Base-by-base conservation (phyloP, 2,113 vertebrate species). In the Tursiops truncatus region DNA sequence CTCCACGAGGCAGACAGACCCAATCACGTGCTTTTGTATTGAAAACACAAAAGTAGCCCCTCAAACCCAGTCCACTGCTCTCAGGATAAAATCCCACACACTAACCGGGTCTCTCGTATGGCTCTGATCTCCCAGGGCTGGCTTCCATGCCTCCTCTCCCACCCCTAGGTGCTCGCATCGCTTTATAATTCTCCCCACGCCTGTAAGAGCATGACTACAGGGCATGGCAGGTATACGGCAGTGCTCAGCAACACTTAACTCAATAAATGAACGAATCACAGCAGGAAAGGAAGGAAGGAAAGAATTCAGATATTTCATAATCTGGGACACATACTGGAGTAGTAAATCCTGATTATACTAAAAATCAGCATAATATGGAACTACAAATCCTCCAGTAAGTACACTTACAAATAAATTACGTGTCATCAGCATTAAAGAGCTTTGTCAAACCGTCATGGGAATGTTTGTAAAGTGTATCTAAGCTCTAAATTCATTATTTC, bases 331-430 rank as follows among this genome's bases (percentile, higher is more conserved):
- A 88, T 28, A 13, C 17, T 18, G 56, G 13, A 38, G 28, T 5
- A 62, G 25, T 63, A 74, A 80, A 88, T 95, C 88, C 94, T 47
- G 2, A 73, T 81, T 67, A 47, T 67, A 36, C 60, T 63, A 44
- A 96, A 97, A 88, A 18, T 92, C 92, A 96, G 84, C 47, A 44
- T 63, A 63, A 76, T 11, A 53, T 92, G n/a, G 41, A 94, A 38
- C 21, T 83, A 31, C 47, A 94, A 96, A 94, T 92, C 92, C 65
- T 90, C 53, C 65, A 33, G 41, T 71, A 95, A 90, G 94, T 56
- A 96, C 85, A 92, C 21, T 76, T 50, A 80, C 92, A 94, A 95
- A 96, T 85, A 95, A 84, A 90, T 96, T 96, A 81, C 26, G 41
- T 93, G 53, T 90, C 85, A 96, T 96, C 79, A 95, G 84, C 74